Evolutionary conservation across 2,797 vertebrate genomes (phyloP).

Genomic region (Champsocephalus esox): DNA sequence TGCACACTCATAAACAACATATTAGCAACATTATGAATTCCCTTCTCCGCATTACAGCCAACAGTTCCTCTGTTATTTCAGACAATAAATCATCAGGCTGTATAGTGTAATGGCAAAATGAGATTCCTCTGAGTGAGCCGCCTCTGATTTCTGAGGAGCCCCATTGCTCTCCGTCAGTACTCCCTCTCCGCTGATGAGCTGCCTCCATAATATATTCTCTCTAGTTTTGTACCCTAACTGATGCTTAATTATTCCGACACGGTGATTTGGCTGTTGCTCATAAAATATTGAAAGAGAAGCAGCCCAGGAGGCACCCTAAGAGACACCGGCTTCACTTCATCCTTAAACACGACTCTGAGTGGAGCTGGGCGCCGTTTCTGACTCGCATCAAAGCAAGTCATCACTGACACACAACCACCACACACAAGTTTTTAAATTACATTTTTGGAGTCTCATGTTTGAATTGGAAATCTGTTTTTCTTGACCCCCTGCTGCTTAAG

Average conservation of each 20-base stretch:
- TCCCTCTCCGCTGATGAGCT: slow-evolving; percentile 60
- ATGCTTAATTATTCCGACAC: slow-evolving; percentile 77
- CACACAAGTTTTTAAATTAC: slow-evolving; percentile 13
- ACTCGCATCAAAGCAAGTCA: slow-evolving; percentile 52
- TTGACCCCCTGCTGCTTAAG: slow-evolving; percentile 57
- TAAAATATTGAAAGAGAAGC: slow-evolving; percentile 72
- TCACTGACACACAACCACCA: slow-evolving; percentile 11
- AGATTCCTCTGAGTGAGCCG: slow-evolving; percentile 55
- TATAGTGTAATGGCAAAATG: slow-evolving; percentile 42
- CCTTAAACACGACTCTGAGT: slow-evolving; percentile 23
- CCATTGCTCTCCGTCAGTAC: slow-evolving; percentile 48
- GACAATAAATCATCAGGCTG: slow-evolving; percentile 51
- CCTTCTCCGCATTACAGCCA: slow-evolving; percentile 10
- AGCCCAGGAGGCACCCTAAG: slow-evolving; percentile 38
- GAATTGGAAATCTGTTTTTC: slow-evolving; percentile 38
- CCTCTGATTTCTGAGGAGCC: slow-evolving; percentile 63
- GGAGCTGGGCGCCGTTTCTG: slow-evolving; percentile 17
- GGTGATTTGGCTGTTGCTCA: slow-evolving; percentile 66
- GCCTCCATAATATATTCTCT: slow-evolving; percentile 60
- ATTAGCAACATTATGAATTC: neutral
- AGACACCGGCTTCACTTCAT: slow-evolving; percentile 45
- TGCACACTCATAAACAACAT: neutral
- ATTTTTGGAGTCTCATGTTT: slow-evolving; percentile 22
- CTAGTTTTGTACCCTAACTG: slow-evolving; percentile 70
- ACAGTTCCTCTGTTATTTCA: slow-evolving; percentile 31